Conservation (phyloP, 2,888 invertebrate species). For the Octonoba sinensis region DNA sequence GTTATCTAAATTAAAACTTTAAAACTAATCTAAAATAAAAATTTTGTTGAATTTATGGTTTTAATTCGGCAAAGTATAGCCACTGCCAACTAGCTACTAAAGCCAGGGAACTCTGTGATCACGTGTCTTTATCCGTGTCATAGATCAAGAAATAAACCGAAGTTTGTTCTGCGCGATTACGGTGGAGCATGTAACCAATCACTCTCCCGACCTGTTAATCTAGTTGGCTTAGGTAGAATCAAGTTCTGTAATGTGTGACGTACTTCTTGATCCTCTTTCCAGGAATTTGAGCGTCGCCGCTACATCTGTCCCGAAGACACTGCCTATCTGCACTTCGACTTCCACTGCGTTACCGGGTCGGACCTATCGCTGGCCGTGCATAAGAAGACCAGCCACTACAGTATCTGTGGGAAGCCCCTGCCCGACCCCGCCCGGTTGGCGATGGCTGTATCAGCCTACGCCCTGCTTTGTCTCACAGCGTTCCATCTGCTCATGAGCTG, state of each 20-base stretch:
- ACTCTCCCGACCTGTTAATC: too few species aligned
- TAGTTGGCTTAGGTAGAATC: too few species aligned
- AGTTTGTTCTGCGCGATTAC: too few species aligned
- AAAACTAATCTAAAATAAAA: too few species aligned
- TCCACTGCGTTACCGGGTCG: conserved; percentile 23
- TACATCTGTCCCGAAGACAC: conserved; percentile 37
- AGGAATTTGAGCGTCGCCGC: conserved; percentile 34
- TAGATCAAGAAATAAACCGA: too few species aligned
- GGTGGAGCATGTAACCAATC: too few species aligned
- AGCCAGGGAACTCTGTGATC: too few species aligned
- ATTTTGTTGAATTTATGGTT: too few species aligned
- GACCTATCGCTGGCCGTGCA: conserved; percentile 1
- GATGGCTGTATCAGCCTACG: conserved; percentile 4
- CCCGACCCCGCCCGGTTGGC: background rate
- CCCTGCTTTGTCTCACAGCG: background rate
- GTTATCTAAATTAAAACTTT: too few species aligned
- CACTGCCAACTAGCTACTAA: too few species aligned
- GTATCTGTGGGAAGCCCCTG: conserved; percentile 45
- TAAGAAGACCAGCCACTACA: conserved; percentile 20
- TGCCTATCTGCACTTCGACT: conserved; percentile 22
- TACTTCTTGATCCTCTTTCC: background rate
- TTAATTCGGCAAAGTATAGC: too few species aligned
- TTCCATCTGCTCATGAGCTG: conserved; percentile 25
- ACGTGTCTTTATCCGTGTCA: too few species aligned
- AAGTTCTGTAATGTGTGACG: background rate